Conservation (phyloP, 2,113 vertebrate species). For the Heterochromis multidens region DNA sequence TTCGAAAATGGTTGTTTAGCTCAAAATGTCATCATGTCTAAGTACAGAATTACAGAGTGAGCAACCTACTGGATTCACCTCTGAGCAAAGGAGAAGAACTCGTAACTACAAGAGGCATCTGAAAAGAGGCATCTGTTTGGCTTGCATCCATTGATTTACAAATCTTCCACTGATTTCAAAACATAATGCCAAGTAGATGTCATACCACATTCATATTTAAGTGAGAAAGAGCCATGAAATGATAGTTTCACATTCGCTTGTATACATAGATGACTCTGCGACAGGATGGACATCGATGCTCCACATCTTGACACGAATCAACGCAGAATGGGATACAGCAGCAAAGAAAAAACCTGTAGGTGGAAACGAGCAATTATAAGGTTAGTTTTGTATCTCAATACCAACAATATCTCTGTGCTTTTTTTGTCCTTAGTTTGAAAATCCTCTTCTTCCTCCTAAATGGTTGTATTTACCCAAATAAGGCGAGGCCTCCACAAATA, state of each 20-base stretch:
- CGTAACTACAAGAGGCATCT: not conserved
- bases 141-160: not conserved
- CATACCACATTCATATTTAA: not conserved
- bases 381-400: not conserved
- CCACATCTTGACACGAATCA: slow-evolving; percentile 85
- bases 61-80: accelerated
- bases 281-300: slow-evolving; percentile 85
- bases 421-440: not conserved
- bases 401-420: not conserved
- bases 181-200: no score
- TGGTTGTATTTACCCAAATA: slow-evolving; percentile 59
- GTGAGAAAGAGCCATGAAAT: not conserved
- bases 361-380: not conserved
- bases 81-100: not conserved
- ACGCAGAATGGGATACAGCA: slow-evolving; percentile 89
- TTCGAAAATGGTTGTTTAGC: not conserved
- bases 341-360: slow-evolving; percentile 80
- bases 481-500: slow-evolving; percentile 38
- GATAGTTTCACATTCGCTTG: slow-evolving; percentile 71
- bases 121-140: not conserved
- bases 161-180: not conserved
- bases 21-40: not conserved
- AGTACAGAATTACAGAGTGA: not conserved
- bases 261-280: slow-evolving; percentile 73
- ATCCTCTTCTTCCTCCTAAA: not conserved